Base-by-base conservation (phyloP, 1,140 invertebrate genomes). In the Drosophila tristis region DNA sequence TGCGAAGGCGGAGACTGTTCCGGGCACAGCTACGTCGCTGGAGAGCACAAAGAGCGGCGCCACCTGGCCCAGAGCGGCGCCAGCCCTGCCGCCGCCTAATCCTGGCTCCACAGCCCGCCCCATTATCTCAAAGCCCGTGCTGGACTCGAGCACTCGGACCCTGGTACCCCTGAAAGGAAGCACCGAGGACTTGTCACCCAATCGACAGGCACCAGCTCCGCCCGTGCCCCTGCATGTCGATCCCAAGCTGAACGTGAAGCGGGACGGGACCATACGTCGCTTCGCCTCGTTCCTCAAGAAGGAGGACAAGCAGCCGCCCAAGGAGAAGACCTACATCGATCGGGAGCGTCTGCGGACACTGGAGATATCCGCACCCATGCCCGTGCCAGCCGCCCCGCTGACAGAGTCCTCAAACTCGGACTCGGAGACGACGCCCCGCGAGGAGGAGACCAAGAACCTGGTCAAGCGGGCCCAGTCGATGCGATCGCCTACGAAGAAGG, bases 281-380 rank as follows among this genome's bases (percentile, higher is more conserved):
- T 95, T 97, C 15, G 94, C 96, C 0, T 96, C 96, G 0, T 96
- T 97, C 76, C 92, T 97, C n/a, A 95, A 95, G 76, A 94, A 93
- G 62, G 93, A 94, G 26, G 94, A 94, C 67, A 94, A 93, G 58
- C 93, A 93, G 15, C 93, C 94, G 80, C 80, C 94, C 0, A 95
- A 95, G 85, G 93, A 94, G 35, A 93, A 93, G 29, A 96, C 96
- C 74, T 92, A 94, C 4, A 92, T 95, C 0, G 95, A 97, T 76
- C 95, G 95, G 68, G 94, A 95, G 7, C 93, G 94, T 0, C 80
- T 97, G 31, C 93, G 96, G n/a, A 95, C 94, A 47, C 84, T 97
- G 29, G 95, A 97, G 87, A 97, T 97, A 77, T 97, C 96, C 0
- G 94, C 95, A 87, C 96, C 97, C 0, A 97, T 97, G 77, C 94